A percentile compares a stretch with the other conserved stretches of the same genome.
Evolutionary conservation across 92 coral and sea anemone genomes (phyloP).

Genomic region (Palythoa grandiflora): DNA sequence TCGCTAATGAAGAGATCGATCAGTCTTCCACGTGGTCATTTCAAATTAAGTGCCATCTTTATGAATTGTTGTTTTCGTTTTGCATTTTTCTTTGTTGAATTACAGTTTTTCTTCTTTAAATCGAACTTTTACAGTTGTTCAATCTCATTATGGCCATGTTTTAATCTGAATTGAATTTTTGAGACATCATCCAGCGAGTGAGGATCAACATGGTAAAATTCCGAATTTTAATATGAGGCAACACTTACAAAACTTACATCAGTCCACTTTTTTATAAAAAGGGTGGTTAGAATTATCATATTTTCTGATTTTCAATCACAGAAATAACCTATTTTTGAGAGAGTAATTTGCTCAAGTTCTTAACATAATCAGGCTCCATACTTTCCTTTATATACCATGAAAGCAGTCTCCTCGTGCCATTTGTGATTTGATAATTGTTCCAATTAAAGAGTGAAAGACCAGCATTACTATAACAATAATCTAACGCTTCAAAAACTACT

Average conservation of each 20-base stretch:
- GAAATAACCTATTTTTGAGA: too few relatives aligned
- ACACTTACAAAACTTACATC: too few relatives aligned
- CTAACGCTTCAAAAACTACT: not conserved
- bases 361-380: not conserved
- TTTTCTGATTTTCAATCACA: too few relatives aligned
- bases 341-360: not conserved
- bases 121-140: not conserved
- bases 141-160: conserved; percentile 21
- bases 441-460: not conserved
- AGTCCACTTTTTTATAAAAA: too few relatives aligned
- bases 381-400: not conserved
- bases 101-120: conserved; percentile 19
- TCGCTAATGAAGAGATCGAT: conserved; percentile 7
- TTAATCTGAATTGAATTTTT: conserved; percentile 32
- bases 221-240: too few relatives aligned
- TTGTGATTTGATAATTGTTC: not conserved
- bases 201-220: not conserved
- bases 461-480: too few relatives aligned
- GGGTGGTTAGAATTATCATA: too few relatives aligned
- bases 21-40: conserved; percentile 35
- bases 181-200: conserved; percentile 5
- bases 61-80: not conserved
- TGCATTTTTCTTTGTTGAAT: conserved; percentile 25
- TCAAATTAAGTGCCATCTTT: conserved; percentile 24
- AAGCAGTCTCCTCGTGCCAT: not conserved